Conservation (phyloP, 2,113 vertebrate species). For the Addax nasomaculatus region DNA sequence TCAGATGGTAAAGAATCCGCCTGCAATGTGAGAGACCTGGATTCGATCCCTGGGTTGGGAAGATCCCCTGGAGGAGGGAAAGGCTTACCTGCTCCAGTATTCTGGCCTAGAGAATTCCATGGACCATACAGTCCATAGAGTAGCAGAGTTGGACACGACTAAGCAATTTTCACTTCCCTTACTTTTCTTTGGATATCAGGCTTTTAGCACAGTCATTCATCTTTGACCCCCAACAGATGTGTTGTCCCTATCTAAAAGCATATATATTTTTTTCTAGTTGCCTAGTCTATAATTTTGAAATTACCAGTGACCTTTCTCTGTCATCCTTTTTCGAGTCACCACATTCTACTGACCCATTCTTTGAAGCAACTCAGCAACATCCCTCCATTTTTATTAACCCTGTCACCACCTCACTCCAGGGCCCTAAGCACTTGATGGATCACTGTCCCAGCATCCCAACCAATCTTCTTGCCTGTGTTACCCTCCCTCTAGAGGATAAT, state of each 20-base stretch:
- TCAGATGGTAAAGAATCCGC: background rate
- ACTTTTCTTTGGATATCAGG: background rate
- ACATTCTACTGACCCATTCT: background rate
- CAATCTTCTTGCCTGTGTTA: background rate
- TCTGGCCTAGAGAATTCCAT: background rate
- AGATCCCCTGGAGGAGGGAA: background rate
- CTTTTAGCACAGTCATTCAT: background rate
- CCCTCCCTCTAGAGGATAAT: background rate
- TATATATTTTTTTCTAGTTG: background rate
- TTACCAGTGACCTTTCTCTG: background rate
- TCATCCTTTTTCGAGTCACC: background rate
- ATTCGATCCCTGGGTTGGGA: background rate
- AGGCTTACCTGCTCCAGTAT: background rate
- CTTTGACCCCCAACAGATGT: background rate
- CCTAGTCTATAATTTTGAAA: background rate
- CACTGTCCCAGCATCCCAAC: background rate
- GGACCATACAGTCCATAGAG: background rate
- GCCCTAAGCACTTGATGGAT: constrained; percentile 5
- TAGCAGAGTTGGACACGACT: background rate
- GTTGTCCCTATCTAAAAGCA: background rate
- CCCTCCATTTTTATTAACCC: constrained; percentile 31
- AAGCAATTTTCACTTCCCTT: background rate
- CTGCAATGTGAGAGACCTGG: background rate
- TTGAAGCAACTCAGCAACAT: background rate
- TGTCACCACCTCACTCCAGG: background rate